Evolutionary conservation across 2,113 vertebrate genomes (phyloP), one percentile per base, ranked within the genome.

Genomic region (Myotis davidii): DNA sequence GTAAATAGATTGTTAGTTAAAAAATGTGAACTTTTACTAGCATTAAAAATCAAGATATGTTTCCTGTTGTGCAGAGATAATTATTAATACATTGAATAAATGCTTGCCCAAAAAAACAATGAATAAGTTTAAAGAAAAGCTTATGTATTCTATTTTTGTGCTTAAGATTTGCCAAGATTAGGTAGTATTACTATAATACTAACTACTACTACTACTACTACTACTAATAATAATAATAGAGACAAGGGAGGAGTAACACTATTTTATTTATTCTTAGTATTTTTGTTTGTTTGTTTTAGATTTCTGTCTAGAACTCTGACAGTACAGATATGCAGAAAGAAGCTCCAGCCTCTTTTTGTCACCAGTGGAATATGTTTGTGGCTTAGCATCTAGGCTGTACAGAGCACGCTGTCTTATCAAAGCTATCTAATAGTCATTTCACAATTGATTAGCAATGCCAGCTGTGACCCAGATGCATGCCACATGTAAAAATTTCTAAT

Each of bases 341-440:
- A 56, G 5, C 6, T 76, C 67, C 50, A 67, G 0, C 69, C 45
- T 95, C 65, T 77, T 86, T 90, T 82, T 78, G 39, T 72, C 2
- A 1, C 59, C 21, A 72, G 14, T n/a, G 27, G 42, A 82, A 45
- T 94, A 21, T 73, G 87, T 96, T 82, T 81, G 76, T 77, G 50
- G 50, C 45, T 18, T 34, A 74, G 29, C 3, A 92, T 64, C 11
- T 72, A 84, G 48, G 86, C 69, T 90, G 20, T 85, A 76, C 76
- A 85, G 83, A 92, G 64, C 27, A 90, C 88, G 20, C 45, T 85
- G 11, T 72, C 84, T 87, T 85, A 92, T 93, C 85, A 95, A 74
- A 85, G 34, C 29, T 78, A 65, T 76, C 83, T 79, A 90, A 83
- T 77, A 74, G 81, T 91, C 48, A 78, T 90, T 81, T 94, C 77